These are phyloP conservation scores for Aspidoscelis tigris DNA, from an alignment of 2,113 vertebrate genomes.

Conservation along the genomic window DNA sequence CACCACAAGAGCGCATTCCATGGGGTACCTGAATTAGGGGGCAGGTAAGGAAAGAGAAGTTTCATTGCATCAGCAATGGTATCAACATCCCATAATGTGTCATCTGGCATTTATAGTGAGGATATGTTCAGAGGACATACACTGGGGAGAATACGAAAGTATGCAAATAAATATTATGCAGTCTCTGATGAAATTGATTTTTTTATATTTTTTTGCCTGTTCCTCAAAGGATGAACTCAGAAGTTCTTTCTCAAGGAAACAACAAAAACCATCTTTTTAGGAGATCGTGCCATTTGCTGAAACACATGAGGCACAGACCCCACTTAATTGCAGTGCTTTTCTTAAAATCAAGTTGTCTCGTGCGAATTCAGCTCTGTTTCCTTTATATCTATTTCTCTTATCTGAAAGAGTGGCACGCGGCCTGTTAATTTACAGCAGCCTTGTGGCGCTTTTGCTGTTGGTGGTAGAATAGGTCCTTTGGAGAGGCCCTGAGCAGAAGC, in stretches of 20 bases:
- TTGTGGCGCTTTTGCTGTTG: slow-evolving; percentile 20
- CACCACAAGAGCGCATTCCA: too few relatives aligned
- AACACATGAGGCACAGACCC: background rate
- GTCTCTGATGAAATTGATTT: background rate
- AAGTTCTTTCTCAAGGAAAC: background rate
- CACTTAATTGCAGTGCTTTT: background rate
- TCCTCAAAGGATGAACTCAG: background rate
- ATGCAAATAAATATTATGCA: background rate
- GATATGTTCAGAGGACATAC: background rate
- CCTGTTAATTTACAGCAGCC: slow-evolving; percentile 18
- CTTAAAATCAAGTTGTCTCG: slow-evolving; percentile 3
- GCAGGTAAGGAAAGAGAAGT: too few relatives aligned
- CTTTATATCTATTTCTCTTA: background rate
- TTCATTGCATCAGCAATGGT: too few relatives aligned
- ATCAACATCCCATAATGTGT: too few relatives aligned
- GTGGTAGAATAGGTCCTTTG: slow-evolving; percentile 17
- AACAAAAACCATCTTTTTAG: background rate
- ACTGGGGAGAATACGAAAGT: background rate
- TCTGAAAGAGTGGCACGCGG: slow-evolving; percentile 21
- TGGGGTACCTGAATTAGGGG: too few relatives aligned
- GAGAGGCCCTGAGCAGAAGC: slow-evolving; percentile 44
- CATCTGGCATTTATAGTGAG: background rate
- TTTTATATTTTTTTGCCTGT: background rate
- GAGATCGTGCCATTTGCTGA: background rate
- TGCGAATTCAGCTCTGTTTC: background rate